Percentiles rank a stretch among this genome's conserved stretches.
Evolutionary conservation across 2,113 vertebrate species (phyloP).

Genomic region (Zosterops hypoxanthus): DNA sequence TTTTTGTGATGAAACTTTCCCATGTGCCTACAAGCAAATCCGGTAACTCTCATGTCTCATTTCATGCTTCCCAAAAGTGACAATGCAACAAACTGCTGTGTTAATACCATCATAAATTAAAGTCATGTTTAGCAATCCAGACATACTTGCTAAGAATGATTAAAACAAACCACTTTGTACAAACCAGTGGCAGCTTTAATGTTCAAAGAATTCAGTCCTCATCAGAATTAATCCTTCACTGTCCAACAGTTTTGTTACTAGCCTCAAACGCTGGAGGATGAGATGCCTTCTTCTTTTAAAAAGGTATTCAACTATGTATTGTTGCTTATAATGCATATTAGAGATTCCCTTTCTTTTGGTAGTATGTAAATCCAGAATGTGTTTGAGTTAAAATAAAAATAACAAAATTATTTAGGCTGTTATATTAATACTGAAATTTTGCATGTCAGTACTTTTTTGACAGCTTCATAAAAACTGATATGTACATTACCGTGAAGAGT

Average conservation of each 20-base stretch:
- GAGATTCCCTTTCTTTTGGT: background rate
- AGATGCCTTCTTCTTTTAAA: background rate
- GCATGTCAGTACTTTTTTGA: slow-evolving; percentile 16
- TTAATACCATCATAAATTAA: background rate
- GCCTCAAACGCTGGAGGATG: background rate
- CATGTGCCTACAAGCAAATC: background rate
- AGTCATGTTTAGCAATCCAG: background rate
- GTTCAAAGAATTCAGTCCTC: background rate
- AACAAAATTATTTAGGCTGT: background rate
- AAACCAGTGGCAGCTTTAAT: slow-evolving; percentile 2
- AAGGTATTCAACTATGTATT: background rate
- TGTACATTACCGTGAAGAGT: slow-evolving; percentile 6
- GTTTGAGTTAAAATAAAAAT: slow-evolving; percentile 23
- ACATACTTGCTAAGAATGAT: background rate
- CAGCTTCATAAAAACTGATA: slow-evolving; percentile 30
- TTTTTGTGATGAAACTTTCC: background rate
- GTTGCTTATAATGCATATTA: background rate
- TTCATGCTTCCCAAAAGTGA: slow-evolving; percentile 37
- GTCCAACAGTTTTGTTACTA: slow-evolving; percentile 26
- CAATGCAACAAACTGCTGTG: background rate
- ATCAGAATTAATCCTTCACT: background rate
- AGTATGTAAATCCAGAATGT: slow-evolving; percentile 18
- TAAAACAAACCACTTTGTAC: background rate
- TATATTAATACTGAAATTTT: slow-evolving; percentile 31
- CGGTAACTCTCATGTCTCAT: background rate